Evolutionary conservation across 2,113 vertebrate genomes (phyloP).

Genomic region (Aegypius monachus): DNA sequence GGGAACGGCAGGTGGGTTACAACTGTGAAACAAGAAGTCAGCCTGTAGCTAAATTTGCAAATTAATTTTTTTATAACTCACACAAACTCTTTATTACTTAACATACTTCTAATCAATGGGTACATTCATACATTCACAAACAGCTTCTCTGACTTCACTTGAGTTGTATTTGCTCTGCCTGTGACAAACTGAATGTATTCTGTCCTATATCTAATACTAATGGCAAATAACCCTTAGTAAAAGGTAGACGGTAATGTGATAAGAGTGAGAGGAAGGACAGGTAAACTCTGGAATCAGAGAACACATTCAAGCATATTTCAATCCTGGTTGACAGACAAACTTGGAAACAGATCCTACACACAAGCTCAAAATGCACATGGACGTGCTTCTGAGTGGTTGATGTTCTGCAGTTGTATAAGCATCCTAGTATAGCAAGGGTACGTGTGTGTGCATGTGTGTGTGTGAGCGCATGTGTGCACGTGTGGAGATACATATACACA

Average conservation of each 20-base stretch:
- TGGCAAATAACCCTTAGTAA: background rate
- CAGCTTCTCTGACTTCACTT: background rate
- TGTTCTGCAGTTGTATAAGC: background rate
- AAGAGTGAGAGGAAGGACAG: background rate
- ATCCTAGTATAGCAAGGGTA: background rate
- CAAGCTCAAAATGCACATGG: background rate
- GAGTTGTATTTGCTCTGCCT: background rate
- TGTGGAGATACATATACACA: background rate
- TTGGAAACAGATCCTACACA: background rate
- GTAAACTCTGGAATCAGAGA: background rate
- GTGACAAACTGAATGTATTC: background rate
- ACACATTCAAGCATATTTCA: background rate
- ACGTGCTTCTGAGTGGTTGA: background rate
- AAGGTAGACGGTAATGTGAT: background rate
- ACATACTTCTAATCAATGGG: background rate
- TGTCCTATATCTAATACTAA: background rate
- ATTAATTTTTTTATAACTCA: background rate
- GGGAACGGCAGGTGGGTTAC: conserved; percentile 95
- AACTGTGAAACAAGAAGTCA: conserved; percentile 73
- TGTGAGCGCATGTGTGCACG: rapidly evolving
- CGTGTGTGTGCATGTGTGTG: too few relatives aligned
- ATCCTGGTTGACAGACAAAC: background rate
- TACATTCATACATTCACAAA: background rate
- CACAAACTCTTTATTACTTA: background rate
- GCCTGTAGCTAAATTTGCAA: background rate